A percentile compares a stretch with the other conserved stretches of the same genome.
phyloP scores from a whole-genome alignment of 2,797 vertebrate genomes.

The Eupleurogrammus muticus region DNA sequence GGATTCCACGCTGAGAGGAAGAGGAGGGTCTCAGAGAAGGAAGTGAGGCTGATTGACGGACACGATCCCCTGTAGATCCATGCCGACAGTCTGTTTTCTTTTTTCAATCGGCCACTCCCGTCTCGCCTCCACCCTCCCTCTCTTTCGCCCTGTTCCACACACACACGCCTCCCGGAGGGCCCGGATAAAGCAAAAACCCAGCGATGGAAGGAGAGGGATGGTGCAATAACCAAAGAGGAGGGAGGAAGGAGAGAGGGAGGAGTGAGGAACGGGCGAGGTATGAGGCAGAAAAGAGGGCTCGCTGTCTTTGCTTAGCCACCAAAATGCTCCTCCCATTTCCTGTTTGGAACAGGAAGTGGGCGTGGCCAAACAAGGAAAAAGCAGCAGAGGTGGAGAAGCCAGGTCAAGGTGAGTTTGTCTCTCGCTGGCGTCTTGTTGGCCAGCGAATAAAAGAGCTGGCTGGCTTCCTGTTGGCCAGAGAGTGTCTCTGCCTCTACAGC shows the following conservation, averaged over 20 bases:
- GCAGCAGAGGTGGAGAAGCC: constrained; percentile 52
- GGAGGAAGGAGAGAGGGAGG: constrained; percentile 67
- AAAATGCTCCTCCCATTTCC: constrained; percentile 67
- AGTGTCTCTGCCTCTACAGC: constrained; percentile 60
- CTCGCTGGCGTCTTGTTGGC: constrained; percentile 42
- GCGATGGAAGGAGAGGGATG: constrained; percentile 51
- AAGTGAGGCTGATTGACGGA: constrained; percentile 68
- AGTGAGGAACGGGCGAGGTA: constrained; percentile 74
- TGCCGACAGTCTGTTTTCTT: constrained; percentile 56
- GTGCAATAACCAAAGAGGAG: constrained; percentile 56
- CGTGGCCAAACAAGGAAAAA: constrained; percentile 58
- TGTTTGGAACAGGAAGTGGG: constrained; percentile 60
- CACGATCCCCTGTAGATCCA: constrained; percentile 52
- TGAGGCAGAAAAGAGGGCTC: constrained; percentile 67
- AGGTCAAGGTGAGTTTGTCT: constrained; percentile 63
- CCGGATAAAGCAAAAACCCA: constrained; percentile 63
- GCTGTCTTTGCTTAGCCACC: constrained; percentile 70
- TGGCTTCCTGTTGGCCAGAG: constrained; percentile 60
- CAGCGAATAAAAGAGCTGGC: constrained; percentile 53
- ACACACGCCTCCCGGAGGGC: constrained; percentile 54
- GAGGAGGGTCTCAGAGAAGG: constrained; percentile 69
- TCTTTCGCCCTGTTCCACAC: constrained; percentile 49
- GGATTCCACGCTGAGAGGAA: constrained; percentile 69
- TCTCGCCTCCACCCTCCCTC: constrained; percentile 52
- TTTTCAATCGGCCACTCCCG: constrained; percentile 56